Conservation (phyloP, 2,113 vertebrate species). For the Aphyosemion australe region DNA sequence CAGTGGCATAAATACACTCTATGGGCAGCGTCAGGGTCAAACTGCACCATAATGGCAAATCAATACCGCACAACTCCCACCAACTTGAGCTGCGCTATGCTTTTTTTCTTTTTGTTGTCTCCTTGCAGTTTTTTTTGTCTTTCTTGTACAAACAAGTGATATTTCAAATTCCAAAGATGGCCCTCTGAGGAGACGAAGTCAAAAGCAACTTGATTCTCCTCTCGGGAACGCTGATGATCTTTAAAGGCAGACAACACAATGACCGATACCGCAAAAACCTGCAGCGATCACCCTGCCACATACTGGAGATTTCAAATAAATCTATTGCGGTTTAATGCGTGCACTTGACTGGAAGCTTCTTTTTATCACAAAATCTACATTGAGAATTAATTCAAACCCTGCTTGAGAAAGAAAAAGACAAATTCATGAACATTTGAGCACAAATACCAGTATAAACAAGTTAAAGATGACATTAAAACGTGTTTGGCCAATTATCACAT, state of each 20-base stretch:
- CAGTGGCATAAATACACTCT: slow-evolving; percentile 28
- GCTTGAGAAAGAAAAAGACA: background rate
- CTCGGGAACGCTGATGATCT: slow-evolving; percentile 33
- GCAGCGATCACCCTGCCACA: slow-evolving; percentile 14
- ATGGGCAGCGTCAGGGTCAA: slow-evolving; percentile 31
- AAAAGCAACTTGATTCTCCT: slow-evolving; percentile 31
- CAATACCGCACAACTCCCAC: slow-evolving; percentile 43
- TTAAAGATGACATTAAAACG: slow-evolving; percentile 45
- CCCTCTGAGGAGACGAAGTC: slow-evolving; percentile 37
- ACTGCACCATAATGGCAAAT: slow-evolving; percentile 50
- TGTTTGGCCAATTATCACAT: slow-evolving; percentile 56
- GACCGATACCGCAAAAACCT: slow-evolving; percentile 39
- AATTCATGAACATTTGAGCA: background rate
- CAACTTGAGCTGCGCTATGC: slow-evolving; percentile 9
- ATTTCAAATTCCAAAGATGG: slow-evolving; percentile 35
- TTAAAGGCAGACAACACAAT: slow-evolving; percentile 25
- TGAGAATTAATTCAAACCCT: no score
- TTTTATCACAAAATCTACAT: no score
- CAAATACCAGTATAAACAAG: slow-evolving; percentile 16
- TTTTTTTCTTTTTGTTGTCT: background rate
- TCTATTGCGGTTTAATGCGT: slow-evolving; percentile 37
- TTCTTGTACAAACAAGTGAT: slow-evolving; percentile 44
- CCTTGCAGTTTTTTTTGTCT: slow-evolving; percentile 15
- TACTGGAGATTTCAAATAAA: slow-evolving; percentile 33
- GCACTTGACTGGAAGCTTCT: slow-evolving; percentile 4